phyloP scores from a whole-genome alignment of 92 coral and sea anemone species.

The Chrysogorgia sp. region DNA sequence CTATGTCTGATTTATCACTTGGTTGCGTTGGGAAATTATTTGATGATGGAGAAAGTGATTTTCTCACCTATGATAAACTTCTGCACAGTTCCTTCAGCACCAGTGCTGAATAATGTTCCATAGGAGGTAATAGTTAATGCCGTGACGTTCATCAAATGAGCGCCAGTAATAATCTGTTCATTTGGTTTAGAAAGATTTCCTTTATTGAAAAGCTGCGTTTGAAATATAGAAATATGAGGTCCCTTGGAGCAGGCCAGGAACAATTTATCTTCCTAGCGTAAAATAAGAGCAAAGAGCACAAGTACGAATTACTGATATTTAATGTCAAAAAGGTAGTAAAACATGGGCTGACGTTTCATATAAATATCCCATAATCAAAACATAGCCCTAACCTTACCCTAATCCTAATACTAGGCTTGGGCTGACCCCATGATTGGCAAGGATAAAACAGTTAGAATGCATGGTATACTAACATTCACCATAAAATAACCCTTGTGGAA shows the following conservation, averaged over 20 bases:
- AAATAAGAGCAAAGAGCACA: background rate
- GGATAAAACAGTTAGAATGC: too few species aligned
- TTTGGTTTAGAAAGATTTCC: conserved; percentile 45
- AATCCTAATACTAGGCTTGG: too few species aligned
- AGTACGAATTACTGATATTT: too few species aligned
- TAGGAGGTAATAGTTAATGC: conserved; percentile 56
- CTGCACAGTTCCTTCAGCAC: conserved; percentile 67
- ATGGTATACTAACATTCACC: too few species aligned
- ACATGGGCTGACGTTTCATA: too few species aligned
- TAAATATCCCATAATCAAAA: too few species aligned
- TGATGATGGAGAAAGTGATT: background rate
- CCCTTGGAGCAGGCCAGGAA: conserved; percentile 58
- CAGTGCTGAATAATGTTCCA: conserved; percentile 59
- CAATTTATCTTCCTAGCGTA: conserved; percentile 19
- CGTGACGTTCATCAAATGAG: conserved; percentile 64
- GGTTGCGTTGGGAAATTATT: too few species aligned
- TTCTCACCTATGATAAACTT: conserved; percentile 51
- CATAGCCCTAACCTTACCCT: too few species aligned
- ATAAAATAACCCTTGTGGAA: too few species aligned
- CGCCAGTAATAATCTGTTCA: conserved; percentile 44
- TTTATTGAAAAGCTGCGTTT: conserved; percentile 27
- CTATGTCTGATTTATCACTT: too few species aligned
- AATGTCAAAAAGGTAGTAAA: too few species aligned
- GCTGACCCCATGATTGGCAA: too few species aligned
- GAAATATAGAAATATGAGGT: conserved; percentile 49